A percentile compares a stretch with the other conserved stretches of the same genome.
Conservation (phyloP, 2,113 vertebrate species). For the Barnardius zonarius region DNA sequence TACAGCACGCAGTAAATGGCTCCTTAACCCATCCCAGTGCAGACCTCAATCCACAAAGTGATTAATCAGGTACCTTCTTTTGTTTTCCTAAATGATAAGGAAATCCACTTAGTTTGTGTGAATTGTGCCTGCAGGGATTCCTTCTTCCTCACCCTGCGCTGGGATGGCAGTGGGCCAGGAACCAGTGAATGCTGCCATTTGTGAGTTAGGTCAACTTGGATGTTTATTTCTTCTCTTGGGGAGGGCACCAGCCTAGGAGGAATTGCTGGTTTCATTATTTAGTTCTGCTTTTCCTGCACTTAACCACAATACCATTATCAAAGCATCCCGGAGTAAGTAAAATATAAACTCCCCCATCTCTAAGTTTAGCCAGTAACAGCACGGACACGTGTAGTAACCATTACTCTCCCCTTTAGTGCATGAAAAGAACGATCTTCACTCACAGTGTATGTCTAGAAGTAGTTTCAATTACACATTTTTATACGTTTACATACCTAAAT, state of each 20-base stretch:
- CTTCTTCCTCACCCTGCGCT: neutral
- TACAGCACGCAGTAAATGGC: neutral
- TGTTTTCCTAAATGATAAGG: constrained; percentile 64
- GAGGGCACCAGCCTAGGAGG: neutral
- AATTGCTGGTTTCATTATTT: constrained; percentile 54
- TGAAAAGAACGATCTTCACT: neutral
- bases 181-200: neutral
- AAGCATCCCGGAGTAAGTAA: constrained; percentile 3
- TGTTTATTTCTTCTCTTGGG: constrained; percentile 66
- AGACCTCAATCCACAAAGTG: neutral
- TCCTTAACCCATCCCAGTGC: neutral
- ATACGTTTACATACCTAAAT: neutral
- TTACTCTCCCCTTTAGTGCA: neutral
- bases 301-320: constrained; percentile 49
- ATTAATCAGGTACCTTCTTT: constrained; percentile 48
- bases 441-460: neutral
- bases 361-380: neutral
- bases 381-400: neutral
- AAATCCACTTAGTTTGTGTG: constrained; percentile 50
- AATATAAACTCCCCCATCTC: neutral
- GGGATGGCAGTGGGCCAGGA: constrained; percentile 40
- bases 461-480: neutral
- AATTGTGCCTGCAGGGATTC: constrained; percentile 48
- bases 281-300: constrained; percentile 44
- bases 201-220: constrained; percentile 48